Evolutionary conservation across 2,113 vertebrate genomes (phyloP), one percentile per base, ranked within the genome.

Genomic region (Daphoenositta chrysoptera): DNA sequence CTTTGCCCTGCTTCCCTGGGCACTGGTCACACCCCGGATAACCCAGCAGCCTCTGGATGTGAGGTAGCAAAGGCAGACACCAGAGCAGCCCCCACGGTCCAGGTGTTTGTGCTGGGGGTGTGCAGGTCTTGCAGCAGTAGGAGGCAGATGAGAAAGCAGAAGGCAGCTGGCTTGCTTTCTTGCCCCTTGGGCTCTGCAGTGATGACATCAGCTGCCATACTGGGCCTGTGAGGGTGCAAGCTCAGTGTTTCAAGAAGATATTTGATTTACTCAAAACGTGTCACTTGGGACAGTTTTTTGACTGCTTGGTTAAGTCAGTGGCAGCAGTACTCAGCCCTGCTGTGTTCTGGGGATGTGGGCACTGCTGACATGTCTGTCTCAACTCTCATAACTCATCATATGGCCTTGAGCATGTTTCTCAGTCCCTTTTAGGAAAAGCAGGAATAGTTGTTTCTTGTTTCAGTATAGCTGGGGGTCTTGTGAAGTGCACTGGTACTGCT

Each of bases 21-120:
- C 0, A 1, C 19, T 44, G 31, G 31, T 71, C 4, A 0, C 31
- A 23, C 37, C 7, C 1, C 27, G 3, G 64, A 66, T 58, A 80
- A 39, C 28, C 22, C n/a, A 48, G 40, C 28, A 71, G 71, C 26
- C 48, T 75, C 44, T 71, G 60, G 57, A 31, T 75, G 63, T 58
- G 31, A 27, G 2, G 15, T 60, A 47, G n/a, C 23, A 50, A 37
- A 64, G 44, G 48, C 44, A 71, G 88, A 70, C 61, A 45, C 13
- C 11, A 17, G 66, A 57, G n/a, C 70, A 65, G 75, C 20, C 37
- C 47, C 37, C 15, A 11, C 0, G 0, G 45, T 30, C 27, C 79
- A 30, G 53, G 13, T 1, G 0, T 78, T 77, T 77, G 2, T 64
- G 30, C 50, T 83, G 54, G 22, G 39, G 28, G 0, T 11, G 23